Evolutionary conservation across 2,113 vertebrate species (phyloP).

Genomic region (Micromys minutus): DNA sequence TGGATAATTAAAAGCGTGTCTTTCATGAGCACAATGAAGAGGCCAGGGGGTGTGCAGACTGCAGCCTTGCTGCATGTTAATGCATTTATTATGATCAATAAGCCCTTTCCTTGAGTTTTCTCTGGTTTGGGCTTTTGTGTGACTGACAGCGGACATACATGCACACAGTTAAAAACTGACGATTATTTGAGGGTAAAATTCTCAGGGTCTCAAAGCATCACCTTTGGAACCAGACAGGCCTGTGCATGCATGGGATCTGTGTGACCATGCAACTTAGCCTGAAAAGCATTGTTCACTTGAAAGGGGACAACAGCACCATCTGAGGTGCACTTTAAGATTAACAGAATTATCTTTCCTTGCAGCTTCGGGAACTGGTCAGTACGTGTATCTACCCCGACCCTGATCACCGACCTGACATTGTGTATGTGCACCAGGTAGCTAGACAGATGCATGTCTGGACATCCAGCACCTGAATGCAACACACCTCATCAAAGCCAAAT

Average conservation of each 20-base stretch:
- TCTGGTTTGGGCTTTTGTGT: slow-evolving; percentile 55
- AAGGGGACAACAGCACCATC: not conserved
- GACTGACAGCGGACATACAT: slow-evolving; percentile 50
- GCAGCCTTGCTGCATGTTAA: slow-evolving; percentile 82
- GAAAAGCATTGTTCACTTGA: not conserved
- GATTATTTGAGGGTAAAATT: not conserved
- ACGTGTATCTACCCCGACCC: slow-evolving; percentile 93
- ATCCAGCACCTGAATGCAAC: slow-evolving; percentile 87
- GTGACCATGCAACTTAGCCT: fast-evolving
- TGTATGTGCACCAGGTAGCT: slow-evolving; percentile 90
- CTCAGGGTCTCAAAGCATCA: not conserved
- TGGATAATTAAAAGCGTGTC: slow-evolving; percentile 88
- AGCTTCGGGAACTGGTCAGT: slow-evolving; percentile 92
- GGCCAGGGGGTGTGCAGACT: slow-evolving; percentile 83
- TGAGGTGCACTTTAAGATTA: not conserved
- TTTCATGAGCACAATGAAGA: slow-evolving; percentile 87
- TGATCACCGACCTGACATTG: slow-evolving; percentile 88
- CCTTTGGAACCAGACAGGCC: not conserved
- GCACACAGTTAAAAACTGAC: not conserved
- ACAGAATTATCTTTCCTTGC: slow-evolving; percentile 37
- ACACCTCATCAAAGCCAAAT: slow-evolving; percentile 48
- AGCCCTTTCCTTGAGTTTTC: slow-evolving; percentile 67
- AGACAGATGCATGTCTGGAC: slow-evolving; percentile 92
- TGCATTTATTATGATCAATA: slow-evolving; percentile 84
- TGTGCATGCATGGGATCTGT: not conserved